phyloP scores from a whole-genome alignment of 2,888 invertebrate genomes.

The Nysson spinosus region DNA sequence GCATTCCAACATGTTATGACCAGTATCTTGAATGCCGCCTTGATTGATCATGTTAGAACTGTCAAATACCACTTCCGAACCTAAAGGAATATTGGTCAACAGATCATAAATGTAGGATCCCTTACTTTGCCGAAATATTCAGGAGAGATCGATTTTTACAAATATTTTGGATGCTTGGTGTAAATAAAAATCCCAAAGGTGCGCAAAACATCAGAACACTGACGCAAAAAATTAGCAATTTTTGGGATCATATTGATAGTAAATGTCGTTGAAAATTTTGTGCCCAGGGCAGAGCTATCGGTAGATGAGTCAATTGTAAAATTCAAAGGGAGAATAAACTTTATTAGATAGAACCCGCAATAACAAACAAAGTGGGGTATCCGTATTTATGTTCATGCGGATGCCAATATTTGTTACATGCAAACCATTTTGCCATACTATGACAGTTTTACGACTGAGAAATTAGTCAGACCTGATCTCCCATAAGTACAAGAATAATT shows the following conservation, averaged over 20 bases:
- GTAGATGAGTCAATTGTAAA: conserved; percentile 50
- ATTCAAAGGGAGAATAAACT: conserved; percentile 48
- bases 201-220: conserved; percentile 20
- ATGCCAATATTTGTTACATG: conserved; percentile 22
- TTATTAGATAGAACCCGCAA: conserved; percentile 48
- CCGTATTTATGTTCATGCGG: conserved; percentile 28
- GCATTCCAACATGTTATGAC: too few species aligned
- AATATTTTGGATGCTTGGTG: conserved; percentile 32
- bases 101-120: conserved; percentile 27
- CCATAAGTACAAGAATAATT: conserved; percentile 27
- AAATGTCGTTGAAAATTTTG: conserved; percentile 25
- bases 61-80: conserved; percentile 32
- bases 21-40: too few species aligned
- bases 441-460: conserved; percentile 24
- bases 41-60: too few species aligned
- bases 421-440: conserved; percentile 34
- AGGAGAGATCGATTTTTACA: conserved; percentile 31
- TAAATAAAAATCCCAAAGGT: conserved; percentile 19
- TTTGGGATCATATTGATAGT: conserved; percentile 24
- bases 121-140: conserved; percentile 34
- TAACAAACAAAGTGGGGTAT: conserved; percentile 40
- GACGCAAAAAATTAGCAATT: conserved; percentile 29
- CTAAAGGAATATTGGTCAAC: conserved; percentile 30
- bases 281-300: conserved; percentile 17
- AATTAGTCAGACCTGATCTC: conserved; percentile 26